These are phyloP conservation scores for Anarrhichthys ocellatus DNA, from an alignment of 2,113 vertebrate genomes.

Conservation along the genomic window DNA sequence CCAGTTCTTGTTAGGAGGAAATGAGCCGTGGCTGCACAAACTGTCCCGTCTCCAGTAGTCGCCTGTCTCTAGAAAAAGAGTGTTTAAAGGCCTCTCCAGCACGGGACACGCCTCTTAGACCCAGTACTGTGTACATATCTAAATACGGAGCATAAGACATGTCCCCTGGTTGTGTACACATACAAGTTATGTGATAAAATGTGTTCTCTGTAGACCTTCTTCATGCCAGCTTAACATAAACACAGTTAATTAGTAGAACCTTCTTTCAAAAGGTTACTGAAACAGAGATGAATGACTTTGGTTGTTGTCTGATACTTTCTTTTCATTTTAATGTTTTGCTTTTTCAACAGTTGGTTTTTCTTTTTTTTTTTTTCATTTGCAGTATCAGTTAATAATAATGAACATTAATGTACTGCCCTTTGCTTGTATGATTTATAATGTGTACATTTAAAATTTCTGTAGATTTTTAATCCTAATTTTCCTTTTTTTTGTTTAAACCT, in stretches of 20 bases:
- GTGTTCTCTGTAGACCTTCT: not conserved
- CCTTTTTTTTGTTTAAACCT: not conserved
- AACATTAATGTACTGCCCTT: not conserved
- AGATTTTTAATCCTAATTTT: not conserved
- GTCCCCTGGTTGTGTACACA: no score
- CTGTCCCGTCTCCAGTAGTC: not conserved
- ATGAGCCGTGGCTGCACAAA: not conserved
- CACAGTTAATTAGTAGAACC: no score
- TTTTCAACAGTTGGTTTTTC: not conserved
- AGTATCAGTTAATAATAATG: not conserved
- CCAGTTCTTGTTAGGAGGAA: no score
- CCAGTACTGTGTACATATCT: not conserved
- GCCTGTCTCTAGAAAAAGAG: not conserved
- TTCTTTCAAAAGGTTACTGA: no score
- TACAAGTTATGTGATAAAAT: no score
- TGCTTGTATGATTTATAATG: not conserved
- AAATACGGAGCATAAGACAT: not conserved
- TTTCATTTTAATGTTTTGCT: not conserved
- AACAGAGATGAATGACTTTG: no score
- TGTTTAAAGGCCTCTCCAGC: not conserved
- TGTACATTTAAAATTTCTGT: not conserved
- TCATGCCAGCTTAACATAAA: not conserved
- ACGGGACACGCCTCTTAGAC: no score
- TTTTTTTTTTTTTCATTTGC: not conserved
- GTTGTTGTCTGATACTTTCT: not conserved